Percentiles rank a stretch among this genome's conserved stretches.
Conservation (phyloP, 2,113 vertebrate species). For the Phoxinus phoxinus region DNA sequence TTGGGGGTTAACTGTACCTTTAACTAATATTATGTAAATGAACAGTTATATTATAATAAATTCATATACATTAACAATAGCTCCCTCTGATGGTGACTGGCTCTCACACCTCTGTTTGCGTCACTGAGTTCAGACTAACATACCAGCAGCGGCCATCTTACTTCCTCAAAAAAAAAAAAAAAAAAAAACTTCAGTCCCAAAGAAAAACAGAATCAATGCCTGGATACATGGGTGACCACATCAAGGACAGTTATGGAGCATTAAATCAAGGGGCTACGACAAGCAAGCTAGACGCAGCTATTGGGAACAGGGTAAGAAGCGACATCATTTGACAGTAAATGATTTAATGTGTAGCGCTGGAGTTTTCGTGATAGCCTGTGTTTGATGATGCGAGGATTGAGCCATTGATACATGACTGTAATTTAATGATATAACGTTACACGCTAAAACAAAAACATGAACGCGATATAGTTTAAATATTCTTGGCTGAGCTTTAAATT, state of each 20-base stretch:
- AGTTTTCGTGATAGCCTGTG: not conserved
- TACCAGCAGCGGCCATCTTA: conserved; percentile 81
- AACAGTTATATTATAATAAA: not conserved
- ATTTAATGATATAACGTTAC: not conserved
- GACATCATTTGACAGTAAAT: not conserved
- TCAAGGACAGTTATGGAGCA: conserved; percentile 42
- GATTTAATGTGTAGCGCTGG: not conserved
- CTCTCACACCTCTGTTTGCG: conserved; percentile 67
- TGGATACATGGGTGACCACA: conserved; percentile 20
- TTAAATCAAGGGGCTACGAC: not conserved
- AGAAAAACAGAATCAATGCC: conserved; percentile 33
- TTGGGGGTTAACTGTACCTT: not conserved
- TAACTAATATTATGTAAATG: not conserved
- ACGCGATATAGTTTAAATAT: not conserved
- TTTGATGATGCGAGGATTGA: not conserved
- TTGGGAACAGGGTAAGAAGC: conserved; percentile 23
- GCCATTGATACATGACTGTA: not conserved
- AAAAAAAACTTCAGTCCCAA: conserved; percentile 73
- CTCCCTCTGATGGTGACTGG: conserved; percentile 21
- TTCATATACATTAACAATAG: not conserved
- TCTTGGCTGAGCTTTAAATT: not conserved
- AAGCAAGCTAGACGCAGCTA: not conserved
- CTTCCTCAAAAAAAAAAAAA: conserved; percentile 61
- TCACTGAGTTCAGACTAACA: conserved; percentile 71
- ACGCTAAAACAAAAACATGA: not conserved